Conservation (phyloP, 2,113 vertebrate species). For the Entelurus aequoreus region DNA sequence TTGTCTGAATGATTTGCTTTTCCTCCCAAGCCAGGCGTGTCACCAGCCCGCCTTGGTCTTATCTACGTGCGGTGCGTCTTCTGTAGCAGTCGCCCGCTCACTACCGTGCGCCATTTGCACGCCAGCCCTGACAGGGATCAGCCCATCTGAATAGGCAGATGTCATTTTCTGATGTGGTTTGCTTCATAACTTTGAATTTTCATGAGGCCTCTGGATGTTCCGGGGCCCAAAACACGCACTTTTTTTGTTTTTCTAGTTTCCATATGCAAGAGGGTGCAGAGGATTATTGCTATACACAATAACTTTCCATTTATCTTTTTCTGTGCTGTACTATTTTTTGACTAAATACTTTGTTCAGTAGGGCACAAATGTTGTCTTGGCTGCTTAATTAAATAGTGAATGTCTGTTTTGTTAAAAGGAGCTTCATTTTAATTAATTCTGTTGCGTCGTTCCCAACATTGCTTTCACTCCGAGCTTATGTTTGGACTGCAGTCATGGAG, state of each 20-base stretch:
- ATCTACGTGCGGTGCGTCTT: slow-evolving; percentile 49
- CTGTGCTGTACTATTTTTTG: neutral
- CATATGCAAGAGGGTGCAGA: neutral
- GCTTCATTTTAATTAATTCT: slow-evolving; percentile 19
- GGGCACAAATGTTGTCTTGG: neutral
- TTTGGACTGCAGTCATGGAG: slow-evolving; percentile 32
- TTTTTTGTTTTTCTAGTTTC: neutral
- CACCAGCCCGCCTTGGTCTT: slow-evolving; percentile 33
- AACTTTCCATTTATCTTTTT: neutral
- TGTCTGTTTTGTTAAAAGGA: neutral
- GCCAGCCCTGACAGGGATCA: slow-evolving; percentile 43
- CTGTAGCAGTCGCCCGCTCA: slow-evolving; percentile 30
- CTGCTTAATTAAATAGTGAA: neutral
- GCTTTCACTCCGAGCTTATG: slow-evolving; percentile 17
- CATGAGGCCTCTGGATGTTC: slow-evolving; percentile 19
- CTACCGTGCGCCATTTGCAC: slow-evolving; percentile 16
- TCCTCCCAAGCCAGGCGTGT: slow-evolving; percentile 36
- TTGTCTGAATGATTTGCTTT: slow-evolving; percentile 57
- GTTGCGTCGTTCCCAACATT: slow-evolving; percentile 8
- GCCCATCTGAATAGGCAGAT: slow-evolving; percentile 60
- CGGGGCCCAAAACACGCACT: neutral
- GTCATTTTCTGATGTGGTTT: slow-evolving; percentile 61
- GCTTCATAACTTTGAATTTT: slow-evolving; percentile 25
- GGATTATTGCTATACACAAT: neutral
- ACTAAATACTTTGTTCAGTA: neutral